Base-by-base conservation (phyloP, 2,797 vertebrate species). In the Gymnodraco acuticeps region DNA sequence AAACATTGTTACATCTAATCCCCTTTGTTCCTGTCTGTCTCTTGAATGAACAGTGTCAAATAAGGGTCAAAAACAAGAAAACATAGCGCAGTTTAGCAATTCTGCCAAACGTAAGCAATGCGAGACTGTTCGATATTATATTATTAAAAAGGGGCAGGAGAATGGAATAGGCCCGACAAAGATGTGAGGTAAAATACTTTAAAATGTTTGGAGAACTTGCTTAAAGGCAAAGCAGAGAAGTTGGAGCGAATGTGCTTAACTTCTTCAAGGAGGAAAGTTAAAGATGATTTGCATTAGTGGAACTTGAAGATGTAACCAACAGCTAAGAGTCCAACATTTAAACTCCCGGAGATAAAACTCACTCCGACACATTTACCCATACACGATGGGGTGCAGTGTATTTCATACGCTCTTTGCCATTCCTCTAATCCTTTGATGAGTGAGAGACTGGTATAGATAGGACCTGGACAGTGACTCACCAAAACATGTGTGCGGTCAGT, bases 401-500 rank as follows among this genome's bases (percentile, higher is more conserved):
- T 84, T 70, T 68, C 31, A 73, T 20, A 33, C 3, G 5, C 46
- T 56, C 59, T 75, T 46, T 54, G 31, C 55, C n/a, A 38, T 56
- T 59, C 27, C 64, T 66, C 51, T 64, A 69, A 64, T 59, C 62
- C 78, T 84, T 84, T 83, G 78, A 83, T 81, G 81, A 78, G 75
- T 3, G 71, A 73, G 50, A 80, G 55, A 70, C 62, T 60, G 50
- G 41, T 59, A 56, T 19, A 53, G 61, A n/a, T 66, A 65, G 54
- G 66, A 72, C 58, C 23, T 16, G 43, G 65, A 79, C 54, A 61
- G 65, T 52, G 73, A 78, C 54, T 88, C 71, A 27, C 54, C 33
- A 63, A 85, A 91, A 90, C 84, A 88, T 90, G 88, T 90, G 65
- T 70, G 72, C 79, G 64, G 74, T 86, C 80, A 86, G 76, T 50